Evolutionary conservation across 1,140 invertebrate genomes (phyloP), one percentile per base, ranked within the genome.

Genomic region (Subanguina moxae): DNA sequence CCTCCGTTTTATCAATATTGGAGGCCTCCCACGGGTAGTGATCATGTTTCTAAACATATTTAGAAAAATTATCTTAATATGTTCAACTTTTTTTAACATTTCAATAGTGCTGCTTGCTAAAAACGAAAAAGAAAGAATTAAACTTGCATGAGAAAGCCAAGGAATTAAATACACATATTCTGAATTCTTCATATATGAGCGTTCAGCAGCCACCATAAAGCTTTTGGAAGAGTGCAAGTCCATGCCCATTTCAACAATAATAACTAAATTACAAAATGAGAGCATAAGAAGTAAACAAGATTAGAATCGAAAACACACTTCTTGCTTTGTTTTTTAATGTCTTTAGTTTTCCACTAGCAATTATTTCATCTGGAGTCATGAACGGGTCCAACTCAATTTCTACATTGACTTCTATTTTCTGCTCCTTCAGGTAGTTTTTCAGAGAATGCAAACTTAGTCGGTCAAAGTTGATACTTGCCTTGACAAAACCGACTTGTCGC

Each of bases 11-110:
- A 43, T 82, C 80, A 42, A 82, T 65, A 57, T 78, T 82, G 7
- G 63, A 68, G 15, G 78, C 78, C 57, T 82, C 80, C 80, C 80
- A 82, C 0, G 80, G 80, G 46, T 81, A 82, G 58, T 82, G 80
- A 52, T 82, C 80, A 28, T 79, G 74, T 27, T 78, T 64, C 78
- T 81, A 38, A 68, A 30, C 7, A 68, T 65, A 30, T 11, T 56
- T n/a, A n/a, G n/a, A n/a, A n/a, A n/a, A n/a, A n/a, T n/a, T n/a
- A n/a, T n/a, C 25, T 27, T 21, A 25, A 30, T 70, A 32, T n/a
- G n/a, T 38, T 11, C 32, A 38, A 38, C 3, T 38, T 38, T 38
- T 38, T 38, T n/a, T n/a, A n/a, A n/a, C n/a, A 38, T 38, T 38
- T 38, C 32, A 38, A 3, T 5, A 38, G 11, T 3, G 11, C 11